These are phyloP conservation scores for Perodicticus potto DNA, from an alignment of 2,797 vertebrate species.

Conservation along the genomic window DNA sequence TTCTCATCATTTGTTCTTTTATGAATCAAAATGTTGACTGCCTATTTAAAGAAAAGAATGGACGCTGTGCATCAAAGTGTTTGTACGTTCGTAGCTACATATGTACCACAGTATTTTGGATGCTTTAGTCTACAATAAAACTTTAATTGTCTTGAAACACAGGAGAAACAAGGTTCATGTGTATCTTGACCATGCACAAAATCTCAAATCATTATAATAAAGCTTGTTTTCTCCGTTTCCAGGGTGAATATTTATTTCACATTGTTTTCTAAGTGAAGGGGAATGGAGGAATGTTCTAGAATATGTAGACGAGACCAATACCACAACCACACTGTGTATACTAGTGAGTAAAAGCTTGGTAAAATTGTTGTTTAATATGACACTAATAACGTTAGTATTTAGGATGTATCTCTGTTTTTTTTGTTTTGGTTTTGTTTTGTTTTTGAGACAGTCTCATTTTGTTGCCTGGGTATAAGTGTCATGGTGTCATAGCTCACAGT, in stretches of 20 bases:
- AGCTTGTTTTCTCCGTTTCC: conserved; percentile 88
- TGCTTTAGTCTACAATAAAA: conserved; percentile 88
- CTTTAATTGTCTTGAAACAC: conserved; percentile 87
- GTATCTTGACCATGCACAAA: conserved; percentile 89
- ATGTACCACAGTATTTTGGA: conserved; percentile 88
- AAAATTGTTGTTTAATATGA: neutral
- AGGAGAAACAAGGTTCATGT: conserved; percentile 87
- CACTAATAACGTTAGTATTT: neutral
- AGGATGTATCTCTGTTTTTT: neutral
- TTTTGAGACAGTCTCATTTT: no score
- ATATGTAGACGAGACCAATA: neutral
- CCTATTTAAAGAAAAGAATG: conserved; percentile 87
- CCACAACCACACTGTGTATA: neutral
- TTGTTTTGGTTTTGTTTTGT: no score
- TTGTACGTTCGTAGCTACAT: conserved; percentile 87
- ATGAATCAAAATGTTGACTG: conserved; percentile 83
- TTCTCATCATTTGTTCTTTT: conserved; percentile 73
- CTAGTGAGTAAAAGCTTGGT: neutral
- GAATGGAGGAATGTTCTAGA: conserved; percentile 1
- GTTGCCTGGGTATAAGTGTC: no score
- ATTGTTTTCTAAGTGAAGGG: neutral
- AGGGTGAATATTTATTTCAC: conserved; percentile 77
- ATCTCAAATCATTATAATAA: conserved; percentile 88
- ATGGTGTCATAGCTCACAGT: no score
- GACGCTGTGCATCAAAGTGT: conserved; percentile 86